Base-by-base conservation (phyloP, 2,888 invertebrate genomes). In the Dynastes grantii region DNA sequence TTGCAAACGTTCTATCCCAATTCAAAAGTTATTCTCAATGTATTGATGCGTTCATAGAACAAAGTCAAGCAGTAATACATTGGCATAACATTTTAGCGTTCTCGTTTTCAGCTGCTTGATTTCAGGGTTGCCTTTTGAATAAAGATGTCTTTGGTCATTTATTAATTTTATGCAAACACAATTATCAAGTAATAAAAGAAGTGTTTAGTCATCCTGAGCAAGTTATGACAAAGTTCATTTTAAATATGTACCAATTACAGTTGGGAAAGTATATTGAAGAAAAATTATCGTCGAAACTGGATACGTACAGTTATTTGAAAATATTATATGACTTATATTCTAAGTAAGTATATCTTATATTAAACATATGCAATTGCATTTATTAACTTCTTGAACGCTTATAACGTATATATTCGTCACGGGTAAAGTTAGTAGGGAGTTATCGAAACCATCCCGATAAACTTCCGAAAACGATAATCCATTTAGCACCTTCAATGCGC, bases 11-110 rank as follows among this genome's bases (percentile, higher is more conserved):
- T 67, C 90, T 99, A 85, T 96, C 96, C 0, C 97, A 98, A 86
- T 99, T 99, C 86, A 98, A 98, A 90, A 96, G 98, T 1, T 99
- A 98, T 88, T 95, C 96, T 0, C 96, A 97, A 83, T 99, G 98
- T 89, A 94, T 99, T 71, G 96, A 99, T 90, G 97, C 97, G 0
- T 99, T 96, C 87, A 98, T 99, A 85, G 98, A 98, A 87, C 96
- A 98, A 83, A 96, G 98, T 88, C 98, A 98, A 91, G 94, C 95
- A 93, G 96, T 95, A 90, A 88, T 88, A 22, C 11, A 29, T 55
- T 55, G 13, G 22, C n/a, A 55, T n/a, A n/a, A 27, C 1, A 29
- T 61, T 61, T 11, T 61, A 22, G 1, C 22, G 22, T 22, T n/a
- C 1, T 16, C 3, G 8, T 55, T 55, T n/a, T 13, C n/a, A 55